These are phyloP conservation scores for Crotalus helleri DNA, from an alignment of 2,113 vertebrate species.

Conservation along the genomic window DNA sequence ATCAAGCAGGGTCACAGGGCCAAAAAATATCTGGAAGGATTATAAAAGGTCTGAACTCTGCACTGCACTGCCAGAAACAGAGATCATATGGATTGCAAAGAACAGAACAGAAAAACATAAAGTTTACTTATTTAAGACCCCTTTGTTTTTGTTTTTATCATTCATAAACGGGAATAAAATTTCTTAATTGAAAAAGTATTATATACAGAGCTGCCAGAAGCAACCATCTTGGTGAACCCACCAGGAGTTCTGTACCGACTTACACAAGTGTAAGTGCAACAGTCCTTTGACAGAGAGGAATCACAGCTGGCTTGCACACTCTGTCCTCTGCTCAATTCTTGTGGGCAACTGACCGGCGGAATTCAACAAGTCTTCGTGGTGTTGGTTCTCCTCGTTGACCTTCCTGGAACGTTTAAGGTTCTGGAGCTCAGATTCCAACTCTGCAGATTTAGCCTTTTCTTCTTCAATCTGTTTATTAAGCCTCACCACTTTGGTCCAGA, in stretches of 20 bases:
- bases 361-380: constrained; percentile 71
- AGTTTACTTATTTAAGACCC: background rate
- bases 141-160: background rate
- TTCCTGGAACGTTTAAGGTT: constrained; percentile 67
- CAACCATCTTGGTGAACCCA: fast-evolving
- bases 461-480: constrained; percentile 77
- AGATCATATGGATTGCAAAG: constrained; percentile 40
- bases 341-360: background rate
- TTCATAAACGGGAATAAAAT: background rate
- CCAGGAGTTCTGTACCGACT: background rate
- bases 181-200: background rate
- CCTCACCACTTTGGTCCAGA: constrained; percentile 78
- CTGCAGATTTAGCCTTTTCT: constrained; percentile 68
- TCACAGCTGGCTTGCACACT: background rate
- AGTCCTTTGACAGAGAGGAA: background rate
- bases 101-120: background rate
- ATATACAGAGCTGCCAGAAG: background rate
- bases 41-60: constrained; percentile 3
- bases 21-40: constrained; percentile 8
- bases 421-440: constrained; percentile 76
- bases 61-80: constrained; percentile 7
- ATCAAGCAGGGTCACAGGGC: background rate
- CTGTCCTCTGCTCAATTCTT: constrained; percentile 39
- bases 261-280: background rate
- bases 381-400: constrained; percentile 74